Evolutionary conservation across 2,888 invertebrate genomes (phyloP).

Genomic region (Lasioglossum zephyrum): DNA sequence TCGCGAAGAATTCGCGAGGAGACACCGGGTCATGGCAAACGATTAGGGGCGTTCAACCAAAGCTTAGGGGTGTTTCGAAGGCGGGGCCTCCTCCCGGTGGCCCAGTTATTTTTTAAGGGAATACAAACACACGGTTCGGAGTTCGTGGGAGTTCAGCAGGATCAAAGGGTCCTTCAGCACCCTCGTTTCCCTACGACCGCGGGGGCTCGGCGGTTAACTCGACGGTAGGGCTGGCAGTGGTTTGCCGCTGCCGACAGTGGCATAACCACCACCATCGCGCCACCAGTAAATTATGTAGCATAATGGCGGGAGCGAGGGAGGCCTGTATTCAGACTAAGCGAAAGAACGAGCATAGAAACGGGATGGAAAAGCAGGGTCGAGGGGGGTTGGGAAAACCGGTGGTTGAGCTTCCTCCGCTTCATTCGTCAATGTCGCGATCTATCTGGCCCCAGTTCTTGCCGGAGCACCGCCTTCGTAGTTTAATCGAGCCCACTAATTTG

Average conservation of each 20-base stretch:
- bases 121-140: slow-evolving; percentile 68
- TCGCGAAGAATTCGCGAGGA: slow-evolving; percentile 13
- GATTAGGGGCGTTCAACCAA: slow-evolving; percentile 48
- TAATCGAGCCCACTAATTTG: slow-evolving; percentile 74
- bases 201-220: slow-evolving; percentile 71
- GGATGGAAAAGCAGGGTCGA: slow-evolving; percentile 16
- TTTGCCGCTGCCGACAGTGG: slow-evolving; percentile 65
- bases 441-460: slow-evolving; percentile 59
- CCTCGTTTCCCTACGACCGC: slow-evolving; percentile 59
- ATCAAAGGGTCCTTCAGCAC: slow-evolving; percentile 72
- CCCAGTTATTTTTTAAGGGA: slow-evolving; percentile 71
- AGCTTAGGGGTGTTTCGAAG: slow-evolving; percentile 40
- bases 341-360: slow-evolving; percentile 37
- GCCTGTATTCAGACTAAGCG: slow-evolving; percentile 3
- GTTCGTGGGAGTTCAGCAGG: slow-evolving; percentile 58
- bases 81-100: slow-evolving; percentile 58
- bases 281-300: slow-evolving; percentile 80
- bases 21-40: slow-evolving; percentile 9
- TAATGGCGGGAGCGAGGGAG: slow-evolving; percentile 69
- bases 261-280: slow-evolving; percentile 63
- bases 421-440: slow-evolving; percentile 81
- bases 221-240: slow-evolving; percentile 64
- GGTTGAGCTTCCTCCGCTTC: slow-evolving; percentile 73
- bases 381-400: not conserved
- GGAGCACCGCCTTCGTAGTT: slow-evolving; percentile 63